phyloP scores from a whole-genome alignment of 2,113 vertebrate species.

The Trematocara zebra region DNA sequence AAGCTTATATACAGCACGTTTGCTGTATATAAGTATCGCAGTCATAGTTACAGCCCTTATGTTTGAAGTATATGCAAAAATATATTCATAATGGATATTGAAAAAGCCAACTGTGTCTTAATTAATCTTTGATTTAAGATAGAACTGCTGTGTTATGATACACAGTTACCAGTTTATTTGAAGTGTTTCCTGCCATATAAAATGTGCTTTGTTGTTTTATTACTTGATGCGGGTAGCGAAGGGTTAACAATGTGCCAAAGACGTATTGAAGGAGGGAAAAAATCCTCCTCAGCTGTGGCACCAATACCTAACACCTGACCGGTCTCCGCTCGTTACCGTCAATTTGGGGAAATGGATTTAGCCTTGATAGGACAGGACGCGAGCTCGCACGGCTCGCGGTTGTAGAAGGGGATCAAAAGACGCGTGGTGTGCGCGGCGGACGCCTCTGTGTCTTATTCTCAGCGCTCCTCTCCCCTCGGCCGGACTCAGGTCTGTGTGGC shows the following conservation, averaged over 20 bases:
- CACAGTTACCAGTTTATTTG: neutral
- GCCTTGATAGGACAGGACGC: neutral
- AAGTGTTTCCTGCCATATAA: neutral
- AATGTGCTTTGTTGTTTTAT: neutral
- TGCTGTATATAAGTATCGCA: neutral
- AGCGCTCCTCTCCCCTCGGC: neutral
- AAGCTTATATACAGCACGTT: neutral
- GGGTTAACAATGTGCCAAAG: constrained; percentile 62
- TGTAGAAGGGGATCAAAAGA: constrained; percentile 48
- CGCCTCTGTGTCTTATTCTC: neutral
- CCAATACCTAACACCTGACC: neutral
- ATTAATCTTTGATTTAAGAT: neutral
- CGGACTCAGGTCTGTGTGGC: neutral
- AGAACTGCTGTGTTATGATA: neutral
- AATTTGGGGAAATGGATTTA: constrained; percentile 56
- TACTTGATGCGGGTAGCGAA: constrained; percentile 3
- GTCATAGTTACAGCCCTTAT: neutral
- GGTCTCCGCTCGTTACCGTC: constrained; percentile 33
- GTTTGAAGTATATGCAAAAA: neutral
- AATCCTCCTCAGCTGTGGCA: neutral
- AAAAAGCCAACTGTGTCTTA: neutral
- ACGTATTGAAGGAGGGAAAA: constrained; percentile 29
- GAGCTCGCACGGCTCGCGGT: constrained; percentile 23
- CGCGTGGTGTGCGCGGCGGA: constrained; percentile 23
- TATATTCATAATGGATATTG: neutral